Conservation (phyloP, 2,888 invertebrate genomes). For the Adela reaumurella region DNA sequence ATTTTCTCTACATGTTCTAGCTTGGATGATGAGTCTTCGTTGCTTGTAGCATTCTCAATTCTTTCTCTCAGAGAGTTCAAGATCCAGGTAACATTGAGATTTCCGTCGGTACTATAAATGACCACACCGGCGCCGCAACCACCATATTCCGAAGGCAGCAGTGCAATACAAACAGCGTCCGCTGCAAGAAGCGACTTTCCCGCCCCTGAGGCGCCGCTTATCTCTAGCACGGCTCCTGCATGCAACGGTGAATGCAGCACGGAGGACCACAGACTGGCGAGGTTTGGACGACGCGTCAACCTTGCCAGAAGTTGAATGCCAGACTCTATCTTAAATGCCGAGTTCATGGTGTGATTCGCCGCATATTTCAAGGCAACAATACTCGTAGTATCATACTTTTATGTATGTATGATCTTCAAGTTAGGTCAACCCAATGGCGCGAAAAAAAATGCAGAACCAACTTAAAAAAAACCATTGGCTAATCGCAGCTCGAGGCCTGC, state of each 20-base stretch:
- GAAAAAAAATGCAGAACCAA: too few relatives aligned
- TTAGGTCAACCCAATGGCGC: too few relatives aligned
- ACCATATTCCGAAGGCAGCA: conserved; percentile 22
- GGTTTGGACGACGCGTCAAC: conserved; percentile 33
- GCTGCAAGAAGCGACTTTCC: conserved; percentile 21
- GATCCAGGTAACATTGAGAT: conserved; percentile 23
- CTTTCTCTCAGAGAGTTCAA: conserved; percentile 18
- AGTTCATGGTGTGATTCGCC: background rate
- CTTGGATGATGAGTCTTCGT: conserved; percentile 6
- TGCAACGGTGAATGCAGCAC: conserved; percentile 38
- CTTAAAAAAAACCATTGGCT: too few relatives aligned
- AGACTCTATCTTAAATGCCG: conserved; percentile 45
- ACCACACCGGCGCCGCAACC: conserved; percentile 29
- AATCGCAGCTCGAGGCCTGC: too few relatives aligned
- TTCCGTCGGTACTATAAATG: conserved; percentile 39
- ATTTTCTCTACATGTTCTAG: conserved; percentile 2
- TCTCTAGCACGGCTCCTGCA: conserved; percentile 32
- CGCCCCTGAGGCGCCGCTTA: conserved; percentile 22
- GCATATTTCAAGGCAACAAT: too few relatives aligned
- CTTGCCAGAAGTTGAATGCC: conserved; percentile 57
- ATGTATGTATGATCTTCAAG: too few relatives aligned
- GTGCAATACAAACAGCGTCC: conserved; percentile 32
- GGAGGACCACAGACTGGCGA: conserved; percentile 39
- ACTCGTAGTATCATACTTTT: too few relatives aligned
- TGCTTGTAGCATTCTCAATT: conserved; percentile 11